Evolutionary conservation across 2,888 invertebrate genomes (phyloP).

Genomic region (Lepidonotus clava): DNA sequence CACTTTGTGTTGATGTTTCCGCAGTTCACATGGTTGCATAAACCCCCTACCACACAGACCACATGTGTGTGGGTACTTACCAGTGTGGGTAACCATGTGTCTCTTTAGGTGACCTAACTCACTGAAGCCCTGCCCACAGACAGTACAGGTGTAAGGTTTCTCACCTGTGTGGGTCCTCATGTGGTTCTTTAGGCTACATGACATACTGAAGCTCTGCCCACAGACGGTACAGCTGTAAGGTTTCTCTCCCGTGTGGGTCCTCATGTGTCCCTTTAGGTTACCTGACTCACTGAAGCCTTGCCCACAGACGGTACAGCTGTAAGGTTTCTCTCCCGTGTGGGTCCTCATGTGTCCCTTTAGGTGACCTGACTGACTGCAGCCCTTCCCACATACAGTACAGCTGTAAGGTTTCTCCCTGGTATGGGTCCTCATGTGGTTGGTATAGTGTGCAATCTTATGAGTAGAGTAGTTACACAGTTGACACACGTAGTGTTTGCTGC

Average conservation of each 20-base stretch:
- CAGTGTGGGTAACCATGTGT: conserved; percentile 23
- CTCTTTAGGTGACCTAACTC: neutral
- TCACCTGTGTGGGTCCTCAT: conserved; percentile 45
- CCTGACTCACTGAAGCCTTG: conserved; percentile 26
- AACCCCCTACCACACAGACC: neutral
- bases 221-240: conserved; percentile 44
- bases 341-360: conserved; percentile 41
- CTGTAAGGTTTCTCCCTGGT: too few species aligned
- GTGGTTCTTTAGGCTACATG: conserved; percentile 13
- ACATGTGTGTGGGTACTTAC: neutral
- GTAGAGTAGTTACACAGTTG: conserved; percentile 18
- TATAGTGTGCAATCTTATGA: neutral
- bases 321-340: conserved; percentile 55
- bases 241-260: conserved; percentile 49
- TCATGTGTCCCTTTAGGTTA: conserved; percentile 48
- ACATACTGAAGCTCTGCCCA: conserved; percentile 24
- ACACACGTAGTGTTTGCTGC: conserved; percentile 38
- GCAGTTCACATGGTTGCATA: neutral
- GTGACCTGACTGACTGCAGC: neutral
- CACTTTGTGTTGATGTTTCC: neutral
- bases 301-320: conserved; percentile 49
- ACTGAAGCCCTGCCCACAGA: conserved; percentile 30
- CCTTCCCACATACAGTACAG: too few species aligned
- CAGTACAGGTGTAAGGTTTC: neutral
- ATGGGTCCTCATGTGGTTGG: conserved; percentile 3